phyloP scores from a whole-genome alignment of 2,113 vertebrate genomes.

The Empidonax traillii region DNA sequence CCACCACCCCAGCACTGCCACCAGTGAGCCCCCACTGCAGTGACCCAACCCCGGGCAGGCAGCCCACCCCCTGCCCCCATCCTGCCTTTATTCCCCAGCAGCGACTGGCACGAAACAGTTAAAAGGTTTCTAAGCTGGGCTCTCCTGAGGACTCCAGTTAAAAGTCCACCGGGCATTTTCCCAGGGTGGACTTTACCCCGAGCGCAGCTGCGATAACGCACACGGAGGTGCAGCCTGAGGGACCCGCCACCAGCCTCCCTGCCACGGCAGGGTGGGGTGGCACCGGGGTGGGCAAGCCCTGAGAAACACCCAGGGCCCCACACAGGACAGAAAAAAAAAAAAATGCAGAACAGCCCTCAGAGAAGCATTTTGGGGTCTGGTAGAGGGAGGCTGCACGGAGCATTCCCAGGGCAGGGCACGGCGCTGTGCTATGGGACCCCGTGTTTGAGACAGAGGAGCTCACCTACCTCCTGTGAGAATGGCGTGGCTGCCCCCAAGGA shows the following conservation, averaged over 20 bases:
- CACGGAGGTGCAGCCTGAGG: not conserved
- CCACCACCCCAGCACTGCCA: accelerated
- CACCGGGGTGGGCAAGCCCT: not conserved
- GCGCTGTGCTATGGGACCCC: accelerated
- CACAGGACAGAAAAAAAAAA: not conserved
- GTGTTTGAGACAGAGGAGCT: not conserved
- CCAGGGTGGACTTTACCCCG: conserved; percentile 39
- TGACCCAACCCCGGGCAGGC: not conserved
- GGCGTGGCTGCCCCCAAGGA: not conserved
- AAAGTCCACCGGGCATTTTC: conserved; percentile 55
- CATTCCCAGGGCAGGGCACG: accelerated
- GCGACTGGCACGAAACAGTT: not conserved
- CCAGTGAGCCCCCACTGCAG: accelerated
- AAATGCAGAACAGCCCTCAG: not conserved
- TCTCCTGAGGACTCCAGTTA: conserved; percentile 7
- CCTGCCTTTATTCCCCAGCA: not conserved
- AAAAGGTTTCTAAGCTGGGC: conserved; percentile 18
- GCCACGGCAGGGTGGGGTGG: not conserved
- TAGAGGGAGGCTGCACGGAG: accelerated
- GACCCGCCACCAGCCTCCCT: not conserved
- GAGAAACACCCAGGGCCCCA: not conserved
- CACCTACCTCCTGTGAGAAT: accelerated
- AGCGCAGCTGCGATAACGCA: not conserved
- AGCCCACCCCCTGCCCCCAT: not conserved
- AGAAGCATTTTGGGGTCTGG: not conserved